Evolutionary conservation across 2,113 vertebrate species (phyloP).

Genomic region (Castor canadensis): DNA sequence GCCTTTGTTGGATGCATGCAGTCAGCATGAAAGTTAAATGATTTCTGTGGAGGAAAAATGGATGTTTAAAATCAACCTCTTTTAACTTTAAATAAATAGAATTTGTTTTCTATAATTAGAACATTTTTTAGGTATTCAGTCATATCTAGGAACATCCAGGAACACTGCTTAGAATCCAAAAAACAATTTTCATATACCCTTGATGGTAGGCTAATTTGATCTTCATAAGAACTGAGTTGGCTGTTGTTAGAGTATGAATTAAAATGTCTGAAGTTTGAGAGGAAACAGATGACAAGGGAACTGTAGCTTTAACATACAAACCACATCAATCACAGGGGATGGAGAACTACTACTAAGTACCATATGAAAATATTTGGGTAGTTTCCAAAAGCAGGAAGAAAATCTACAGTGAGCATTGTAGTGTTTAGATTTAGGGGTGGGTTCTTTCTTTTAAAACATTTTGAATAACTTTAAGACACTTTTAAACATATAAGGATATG

Average conservation of each 20-base stretch:
- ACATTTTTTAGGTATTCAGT: conserved; percentile 47
- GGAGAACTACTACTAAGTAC: conserved; percentile 14
- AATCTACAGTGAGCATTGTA: conserved; percentile 3
- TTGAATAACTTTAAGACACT: conserved; percentile 37
- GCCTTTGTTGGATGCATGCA: neutral
- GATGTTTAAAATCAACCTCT: conserved; percentile 47
- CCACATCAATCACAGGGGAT: conserved; percentile 69
- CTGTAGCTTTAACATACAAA: conserved; percentile 44
- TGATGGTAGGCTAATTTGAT: conserved; percentile 67
- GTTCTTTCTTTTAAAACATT: conserved; percentile 60
- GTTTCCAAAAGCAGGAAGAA: conserved; percentile 54
- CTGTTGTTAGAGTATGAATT: conserved; percentile 61
- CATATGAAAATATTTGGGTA: conserved; percentile 64
- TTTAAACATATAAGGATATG: conserved; percentile 4
- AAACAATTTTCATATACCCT: neutral
- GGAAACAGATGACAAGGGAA: conserved; percentile 72
- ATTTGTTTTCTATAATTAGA: conserved; percentile 59
- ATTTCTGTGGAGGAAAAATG: neutral
- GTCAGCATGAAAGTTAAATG: conserved; percentile 8
- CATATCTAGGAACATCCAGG: conserved; percentile 60
- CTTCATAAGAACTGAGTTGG: conserved; percentile 58
- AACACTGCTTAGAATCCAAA: conserved; percentile 54
- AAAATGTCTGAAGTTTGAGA: conserved; percentile 70
- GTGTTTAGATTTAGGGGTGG: conserved; percentile 60
- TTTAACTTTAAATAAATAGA: conserved; percentile 60